Conservation (phyloP, 2,113 vertebrate genomes). For the Paradoxurus hermaphroditus region DNA sequence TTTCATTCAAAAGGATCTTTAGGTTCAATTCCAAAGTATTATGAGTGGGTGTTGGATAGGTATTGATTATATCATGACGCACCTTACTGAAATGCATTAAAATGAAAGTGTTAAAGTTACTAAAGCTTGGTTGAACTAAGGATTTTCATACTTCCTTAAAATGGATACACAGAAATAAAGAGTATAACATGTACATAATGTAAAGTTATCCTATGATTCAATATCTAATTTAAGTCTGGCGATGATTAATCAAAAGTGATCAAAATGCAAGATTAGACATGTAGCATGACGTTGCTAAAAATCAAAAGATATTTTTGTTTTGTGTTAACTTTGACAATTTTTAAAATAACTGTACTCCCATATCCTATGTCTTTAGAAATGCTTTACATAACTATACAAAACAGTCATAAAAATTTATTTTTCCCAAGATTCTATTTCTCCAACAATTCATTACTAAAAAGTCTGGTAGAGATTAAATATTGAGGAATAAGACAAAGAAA, state of each 20-base stretch:
- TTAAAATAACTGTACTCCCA: neutral
- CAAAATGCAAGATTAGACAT: slow-evolving; percentile 24
- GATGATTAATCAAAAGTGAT: slow-evolving; percentile 19
- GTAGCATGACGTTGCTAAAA: neutral
- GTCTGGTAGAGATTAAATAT: neutral
- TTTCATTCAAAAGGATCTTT: neutral
- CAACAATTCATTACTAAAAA: neutral
- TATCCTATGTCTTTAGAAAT: neutral
- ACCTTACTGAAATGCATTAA: neutral
- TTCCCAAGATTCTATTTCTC: neutral
- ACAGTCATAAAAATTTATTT: neutral
- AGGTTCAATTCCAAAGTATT: neutral
- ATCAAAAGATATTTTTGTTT: neutral
- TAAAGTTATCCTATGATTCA: neutral
- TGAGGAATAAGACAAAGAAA: neutral
- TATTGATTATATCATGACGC: neutral
- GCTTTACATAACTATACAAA: neutral
- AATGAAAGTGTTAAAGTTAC: neutral
- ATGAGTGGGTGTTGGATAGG: neutral
- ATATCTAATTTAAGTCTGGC: slow-evolving; percentile 46
- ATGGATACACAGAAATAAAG: neutral
- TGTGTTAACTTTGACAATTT: neutral
- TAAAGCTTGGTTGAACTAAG: neutral
- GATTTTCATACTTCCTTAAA: neutral
- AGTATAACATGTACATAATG: neutral